phyloP scores from a whole-genome alignment of 2,113 vertebrate genomes.

The Alaudala cheleensis region DNA sequence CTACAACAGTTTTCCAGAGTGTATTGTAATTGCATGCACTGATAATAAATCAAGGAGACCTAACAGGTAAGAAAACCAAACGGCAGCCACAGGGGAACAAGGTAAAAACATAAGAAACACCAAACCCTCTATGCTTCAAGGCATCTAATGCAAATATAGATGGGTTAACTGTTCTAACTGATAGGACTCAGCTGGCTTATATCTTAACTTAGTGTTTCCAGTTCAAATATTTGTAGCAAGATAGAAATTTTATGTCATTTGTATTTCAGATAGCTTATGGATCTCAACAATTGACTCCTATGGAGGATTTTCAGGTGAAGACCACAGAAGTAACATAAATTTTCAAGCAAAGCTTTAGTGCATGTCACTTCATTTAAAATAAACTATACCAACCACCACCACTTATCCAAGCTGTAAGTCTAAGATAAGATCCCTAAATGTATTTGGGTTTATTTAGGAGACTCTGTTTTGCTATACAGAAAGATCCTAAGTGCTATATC shows the following conservation, averaged over 20 bases:
- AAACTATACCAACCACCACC: background rate
- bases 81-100: constrained; percentile 59
- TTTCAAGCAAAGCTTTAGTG: background rate
- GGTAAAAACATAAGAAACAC: constrained; percentile 54
- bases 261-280: background rate
- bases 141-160: background rate
- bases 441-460: background rate
- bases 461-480: background rate
- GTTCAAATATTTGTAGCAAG: background rate
- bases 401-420: background rate
- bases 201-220: background rate
- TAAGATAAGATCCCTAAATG: background rate
- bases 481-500: background rate
- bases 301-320: background rate
- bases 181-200: background rate
- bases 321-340: background rate
- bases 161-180: constrained; percentile 1
- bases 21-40: constrained; percentile 70
- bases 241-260: background rate
- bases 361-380: background rate
- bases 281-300: background rate
- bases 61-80: constrained; percentile 67
- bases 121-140: constrained; percentile 30
- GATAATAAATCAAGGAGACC: constrained; percentile 67
- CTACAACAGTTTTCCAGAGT: constrained; percentile 55